These are phyloP conservation scores for Rhyacophila brunnea DNA, from an alignment of 1,140 invertebrate species.

Conservation along the genomic window DNA sequence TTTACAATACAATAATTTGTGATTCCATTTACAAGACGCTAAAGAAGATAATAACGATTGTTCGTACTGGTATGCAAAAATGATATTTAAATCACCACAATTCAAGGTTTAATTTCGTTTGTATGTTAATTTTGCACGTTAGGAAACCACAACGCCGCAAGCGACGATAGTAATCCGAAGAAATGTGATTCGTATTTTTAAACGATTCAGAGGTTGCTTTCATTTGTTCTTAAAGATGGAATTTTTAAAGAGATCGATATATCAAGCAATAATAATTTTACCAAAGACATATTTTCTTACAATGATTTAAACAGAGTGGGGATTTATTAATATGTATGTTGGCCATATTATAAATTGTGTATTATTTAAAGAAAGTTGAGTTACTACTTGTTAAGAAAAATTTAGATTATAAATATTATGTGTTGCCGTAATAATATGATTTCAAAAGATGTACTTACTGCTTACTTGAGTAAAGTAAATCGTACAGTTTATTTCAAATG, in stretches of 20 bases:
- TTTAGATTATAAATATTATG: no score
- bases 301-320: not conserved
- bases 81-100: not conserved
- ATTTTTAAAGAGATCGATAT: not conserved
- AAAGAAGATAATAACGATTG: no score
- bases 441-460: no score
- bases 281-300: no score
- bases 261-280: not conserved
- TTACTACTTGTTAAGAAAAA: no score
- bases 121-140: not conserved
- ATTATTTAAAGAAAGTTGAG: no score
- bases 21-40: no score
- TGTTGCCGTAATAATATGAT: no score
- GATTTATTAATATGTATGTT: conserved; percentile 1
- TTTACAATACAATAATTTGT: no score
- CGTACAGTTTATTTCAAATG: no score
- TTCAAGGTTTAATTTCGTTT: not conserved
- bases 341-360: not conserved
- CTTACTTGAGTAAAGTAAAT: no score
- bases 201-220: not conserved
- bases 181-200: no score
- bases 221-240: not conserved
- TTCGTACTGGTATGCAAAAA: not conserved
- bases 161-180: not conserved
- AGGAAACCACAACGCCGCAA: not conserved